Evolutionary conservation across 2,113 vertebrate genomes (phyloP), one percentile per base, ranked within the genome.

Genomic region (Phalacrocorax brasilianus): DNA sequence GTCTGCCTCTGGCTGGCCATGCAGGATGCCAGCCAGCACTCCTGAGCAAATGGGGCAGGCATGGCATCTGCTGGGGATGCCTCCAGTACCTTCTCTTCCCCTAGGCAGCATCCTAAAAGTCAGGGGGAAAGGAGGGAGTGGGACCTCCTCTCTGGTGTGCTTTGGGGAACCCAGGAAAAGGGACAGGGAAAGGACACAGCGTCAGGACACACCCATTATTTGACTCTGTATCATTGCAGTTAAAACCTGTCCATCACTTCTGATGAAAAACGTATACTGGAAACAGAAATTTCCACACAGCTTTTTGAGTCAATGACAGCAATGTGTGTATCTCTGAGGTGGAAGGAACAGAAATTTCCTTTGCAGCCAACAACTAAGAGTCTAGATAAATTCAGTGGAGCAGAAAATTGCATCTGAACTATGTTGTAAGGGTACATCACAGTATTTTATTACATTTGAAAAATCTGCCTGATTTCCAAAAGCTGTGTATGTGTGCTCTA

Each of bases 361-460:
- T 95, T 91, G 92, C 62, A 52, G 93, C 88, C 91, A 94, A 95
- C 89, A 95, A 77, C 89, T 81, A 91, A 73, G 65, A 93, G 90
- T 73, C 76, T 95, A 93, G 92, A 96, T 92, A 97, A 96, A 97
- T 81, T 96, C 97, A 96, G 85, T 8, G 62, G 93, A 97, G 97
- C 97, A 97, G 95, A 98, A 98, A 98, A 97, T 93, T 97, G 95
- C 94, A 96, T 96, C 79, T 47, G 81, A 90, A 94, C 89, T 95
- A 85, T 67, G 90, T 67, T 92, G 63, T 95, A 97, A 79, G 79
- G 93, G 73, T 59, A 89, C 75, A 81, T 85, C 82, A 92, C 74
- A 80, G 91, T 86, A 94, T 85, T 97, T 92, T 89, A 91, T 91
- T 93, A 92, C 94, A 85, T 94, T 83, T 95, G 42, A 75, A 80